Percentiles rank a stretch among this genome's conserved stretches.
phyloP scores from a whole-genome alignment of 2,888 invertebrate species.

The Pelosia muscerda region DNA sequence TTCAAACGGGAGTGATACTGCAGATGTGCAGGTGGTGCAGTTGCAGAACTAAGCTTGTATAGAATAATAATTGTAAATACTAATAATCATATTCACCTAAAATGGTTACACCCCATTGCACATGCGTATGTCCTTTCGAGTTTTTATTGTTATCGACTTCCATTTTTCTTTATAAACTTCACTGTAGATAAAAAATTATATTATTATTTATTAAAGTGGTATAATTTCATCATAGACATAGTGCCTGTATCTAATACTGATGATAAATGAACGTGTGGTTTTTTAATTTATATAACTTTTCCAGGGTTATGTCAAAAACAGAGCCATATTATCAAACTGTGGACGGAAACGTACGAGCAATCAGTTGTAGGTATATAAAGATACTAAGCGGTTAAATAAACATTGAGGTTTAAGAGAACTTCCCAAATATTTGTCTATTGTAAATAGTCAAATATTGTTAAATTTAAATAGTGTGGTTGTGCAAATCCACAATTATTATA shows the following conservation, averaged over 20 bases:
- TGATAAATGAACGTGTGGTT: not conserved
- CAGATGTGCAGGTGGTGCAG: no score
- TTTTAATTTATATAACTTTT: not conserved
- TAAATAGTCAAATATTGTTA: not conserved
- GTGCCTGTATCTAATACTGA: not conserved
- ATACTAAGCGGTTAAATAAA: not conserved
- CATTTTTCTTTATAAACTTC: not conserved
- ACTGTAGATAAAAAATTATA: not conserved
- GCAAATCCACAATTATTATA: no score
- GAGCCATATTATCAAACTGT: not conserved
- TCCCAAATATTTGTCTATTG: not conserved
- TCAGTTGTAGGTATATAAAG: not conserved
- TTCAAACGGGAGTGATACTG: no score
- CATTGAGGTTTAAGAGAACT: not conserved
- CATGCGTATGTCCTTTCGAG: conserved; percentile 39
- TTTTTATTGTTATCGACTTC: not conserved
- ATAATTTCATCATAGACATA: not conserved
- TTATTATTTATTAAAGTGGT: not conserved
- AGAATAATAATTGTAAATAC: no score
- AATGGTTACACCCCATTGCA: conserved; percentile 49
- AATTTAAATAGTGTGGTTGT: no score
- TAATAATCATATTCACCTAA: conserved; percentile 13
- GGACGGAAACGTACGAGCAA: not conserved
- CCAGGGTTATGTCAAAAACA: not conserved
- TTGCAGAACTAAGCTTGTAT: no score